Evolutionary conservation across 2,113 vertebrate species (phyloP), one percentile per base, ranked within the genome.

Genomic region (Garra rufa): DNA sequence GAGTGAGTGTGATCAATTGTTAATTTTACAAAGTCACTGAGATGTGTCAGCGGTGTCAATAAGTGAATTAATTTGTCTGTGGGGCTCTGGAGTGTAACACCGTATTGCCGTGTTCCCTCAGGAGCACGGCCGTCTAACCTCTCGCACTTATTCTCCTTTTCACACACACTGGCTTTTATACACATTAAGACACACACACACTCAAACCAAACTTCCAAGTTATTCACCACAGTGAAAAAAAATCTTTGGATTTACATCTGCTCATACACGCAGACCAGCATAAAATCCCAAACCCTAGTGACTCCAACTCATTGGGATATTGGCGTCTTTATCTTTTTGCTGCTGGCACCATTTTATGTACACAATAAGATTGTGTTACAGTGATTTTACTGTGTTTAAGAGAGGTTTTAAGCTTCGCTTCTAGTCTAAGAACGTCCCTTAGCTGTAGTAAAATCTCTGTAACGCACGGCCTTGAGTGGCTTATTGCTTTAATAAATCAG

Each of bases 1-100:
- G 88, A 89, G 89, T 80, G 88, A 87, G 89, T 83, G 92, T 94
- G 95, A 97, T 97, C 96, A 96, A 96, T 96, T 96, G 96, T 95
- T 96, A 96, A 97, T 98, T 97, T 95, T 94, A 95, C 93, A 95
- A 95, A 97, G 95, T 94, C 94, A 95, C 89, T 92, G 94, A 94
- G 94, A 95, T 90, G 89, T 96, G 95, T 94, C 94, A 94, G 93
- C 91, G 88, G 95, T 95, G 93, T 95, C 96, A 96, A 95, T 94
- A 94, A 94, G 92, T 94, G 93, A 96, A 97, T 96, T 94, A 94
- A 94, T 93, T 95, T 94, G 93, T 94, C 91, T 94, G 91, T 93
- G 91, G 76, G 59, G 91, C 93, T 93, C 90, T 89, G 77, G 92
- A 93, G 93, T 94, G 93, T 92, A 92, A 93, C 92, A 92, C 86